Percentiles rank a stretch among this genome's conserved stretches.
Conservation (phyloP, 2,113 vertebrate species). For the Pimephales promelas region DNA sequence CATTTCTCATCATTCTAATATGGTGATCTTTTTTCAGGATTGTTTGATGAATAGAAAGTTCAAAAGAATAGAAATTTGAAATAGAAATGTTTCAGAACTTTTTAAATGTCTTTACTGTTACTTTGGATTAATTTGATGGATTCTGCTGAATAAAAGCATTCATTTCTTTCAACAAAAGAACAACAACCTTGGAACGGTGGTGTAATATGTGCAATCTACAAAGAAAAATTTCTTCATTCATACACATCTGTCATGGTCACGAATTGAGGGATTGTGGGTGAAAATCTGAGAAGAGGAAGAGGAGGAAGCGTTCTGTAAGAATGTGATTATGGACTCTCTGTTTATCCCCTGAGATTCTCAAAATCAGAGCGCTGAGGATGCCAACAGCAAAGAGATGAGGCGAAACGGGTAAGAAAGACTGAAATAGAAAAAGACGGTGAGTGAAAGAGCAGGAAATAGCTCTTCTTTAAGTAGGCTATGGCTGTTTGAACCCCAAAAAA, state of each 20-base stretch:
- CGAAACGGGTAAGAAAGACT: constrained; percentile 24
- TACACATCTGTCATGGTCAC: not conserved
- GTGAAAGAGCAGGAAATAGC: constrained; percentile 25
- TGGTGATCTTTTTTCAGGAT: too few species aligned
- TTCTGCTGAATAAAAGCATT: too few species aligned
- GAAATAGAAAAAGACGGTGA: constrained; percentile 45
- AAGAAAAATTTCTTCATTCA: constrained; percentile 16
- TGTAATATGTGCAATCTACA: not conserved
- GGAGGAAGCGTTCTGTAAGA: constrained; percentile 2
- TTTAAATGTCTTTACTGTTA: too few species aligned
- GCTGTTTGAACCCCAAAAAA: constrained; percentile 40
- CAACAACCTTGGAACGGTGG: not conserved
- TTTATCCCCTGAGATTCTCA: constrained; percentile 26
- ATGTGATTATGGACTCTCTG: constrained; percentile 12
- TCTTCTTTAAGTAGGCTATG: constrained; percentile 34
- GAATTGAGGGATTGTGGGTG: not conserved
- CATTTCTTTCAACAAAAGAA: too few species aligned
- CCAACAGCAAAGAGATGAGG: constrained; percentile 26
- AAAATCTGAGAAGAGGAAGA: constrained; percentile 27
- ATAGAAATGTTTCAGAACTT: too few species aligned
- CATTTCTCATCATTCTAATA: too few species aligned
- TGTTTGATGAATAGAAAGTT: too few species aligned
- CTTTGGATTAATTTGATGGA: too few species aligned
- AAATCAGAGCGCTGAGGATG: constrained; percentile 34
- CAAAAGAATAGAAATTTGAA: too few species aligned